Evolutionary conservation across 1,140 invertebrate genomes (phyloP), one percentile per base, ranked within the genome.

Genomic region (Agrypnia vestita): DNA sequence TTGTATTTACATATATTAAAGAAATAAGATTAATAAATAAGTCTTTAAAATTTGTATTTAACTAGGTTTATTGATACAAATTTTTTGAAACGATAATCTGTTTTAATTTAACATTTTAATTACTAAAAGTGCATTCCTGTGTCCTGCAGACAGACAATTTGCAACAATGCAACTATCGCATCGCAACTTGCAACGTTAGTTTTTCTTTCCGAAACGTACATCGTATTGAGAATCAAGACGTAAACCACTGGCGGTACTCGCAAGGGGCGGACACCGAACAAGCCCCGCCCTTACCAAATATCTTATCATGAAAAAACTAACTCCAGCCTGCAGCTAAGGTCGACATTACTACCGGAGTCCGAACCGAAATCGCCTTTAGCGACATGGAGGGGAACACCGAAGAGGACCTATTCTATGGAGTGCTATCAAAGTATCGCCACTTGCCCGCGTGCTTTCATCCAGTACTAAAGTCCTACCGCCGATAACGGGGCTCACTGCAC

Each of bases 371-470:
- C n/a, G 13, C 3, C 76, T 44, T 51, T 72, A 78, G 12, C 67
- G 76, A 78, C 76, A 46, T 43, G 12, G 17, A 47, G 76, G 76
- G 76, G 76, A 49, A n/a, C 19, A 11, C 35, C 19, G 51, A 53
- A 53, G 55, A 62, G 69, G 61, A 76, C 59, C 69, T 47, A 56
- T 71, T 71, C 67, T 74, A 74, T 74, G 53, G 71, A 74, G 71
- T 19, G 47, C 44, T 77, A 67, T 77, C 75, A 61, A 25, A 43
- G 75, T 67, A 46, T 76, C 71, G 78, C 69, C 81, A 82, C 55
- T 82, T 78, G 78, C 67, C 78, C 78, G 62, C 78, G 78, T 55
- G 81, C 61, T 72, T 17, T 47, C 74, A 71, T 19, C 62, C 64
- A 72, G 81, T 71, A 51, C 80, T 61, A 53, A 69, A 78, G 76